Base-by-base conservation (phyloP, 2,797 vertebrate species). In the Manis pentadactyla region DNA sequence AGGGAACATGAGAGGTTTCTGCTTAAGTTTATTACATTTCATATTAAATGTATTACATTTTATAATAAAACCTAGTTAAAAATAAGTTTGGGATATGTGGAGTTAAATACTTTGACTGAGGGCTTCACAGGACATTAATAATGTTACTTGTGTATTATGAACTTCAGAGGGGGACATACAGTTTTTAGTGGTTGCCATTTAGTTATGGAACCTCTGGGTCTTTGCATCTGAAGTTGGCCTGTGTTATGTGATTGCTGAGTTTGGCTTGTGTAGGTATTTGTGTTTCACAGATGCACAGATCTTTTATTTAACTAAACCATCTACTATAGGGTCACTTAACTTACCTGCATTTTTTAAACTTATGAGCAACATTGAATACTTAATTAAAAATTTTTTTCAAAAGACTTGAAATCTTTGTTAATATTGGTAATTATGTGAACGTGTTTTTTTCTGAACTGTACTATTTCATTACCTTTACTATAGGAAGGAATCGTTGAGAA, bases 401-500 rank as follows among this genome's bases (percentile, higher is more conserved):
- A 21, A 69, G 63, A 42, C 14, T 12, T 94, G n/a, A 90, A 94
- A 39, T 87, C 25, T 96, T 95, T 71, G 27, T 53, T 91, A 94
- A 29, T 79, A 69, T 86, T 83, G 87, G 96, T 92, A 91, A 53
- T 88, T 89, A 82, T 90, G 89, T 94, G 95, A 77, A 49, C 92
- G 71, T 15, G 1, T 3, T 39, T 59, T 53, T 92, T 96, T 51
- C 71, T 87, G 27, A 97, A 84, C 91, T 92, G 23, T 85, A 42
- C 2, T 96, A 71, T 95, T 92, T 95, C 63, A 23, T 97, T 90
- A 95, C n/a, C 25, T 97, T 95, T 18, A 17, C 75, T 98, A 2
- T 98, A 99, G 99, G 99, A 99, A 98, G 99, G 99, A 49, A 99
- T 99, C 95, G 99, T 99, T 89, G 99, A 99, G 98, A 99, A 99